Base-by-base conservation (phyloP, 2,888 invertebrate species). In the Oscheius myriophilus region DNA sequence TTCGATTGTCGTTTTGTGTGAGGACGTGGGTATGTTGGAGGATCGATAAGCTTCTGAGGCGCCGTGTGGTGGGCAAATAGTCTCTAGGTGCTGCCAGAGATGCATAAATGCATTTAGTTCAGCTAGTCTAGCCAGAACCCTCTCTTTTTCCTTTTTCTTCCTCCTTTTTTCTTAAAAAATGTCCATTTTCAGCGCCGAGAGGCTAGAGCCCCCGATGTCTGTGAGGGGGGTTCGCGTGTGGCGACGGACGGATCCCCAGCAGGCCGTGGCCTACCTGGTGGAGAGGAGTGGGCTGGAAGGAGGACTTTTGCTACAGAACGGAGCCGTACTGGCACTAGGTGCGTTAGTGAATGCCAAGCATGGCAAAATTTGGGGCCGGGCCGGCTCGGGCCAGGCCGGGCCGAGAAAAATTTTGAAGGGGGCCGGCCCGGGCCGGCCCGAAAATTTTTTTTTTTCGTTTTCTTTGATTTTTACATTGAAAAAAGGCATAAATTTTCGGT, bases 211-310 rank as follows among this genome's bases (percentile, higher is more conserved):
- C 26, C 14, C 11, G 61, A 82, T 82, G 82, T 80, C 84, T 21
- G 74, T 84, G n/a, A 79, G 84, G 62, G 82, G 82, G 52, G 73
- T 78, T 61, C 79, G 83, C 57, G 71, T 84, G 23, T 84, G 79
- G 79, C 64, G 75, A 53, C 72, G 80, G 42, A 67, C 71, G 53
- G 75, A 78, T 52, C 63, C 69, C 23, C 75, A 75, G n/a, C 78
- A 70, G 71, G 78, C 76, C 55, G 75, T 72, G 43, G 72, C 76
- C 46, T 72, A 82, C 57, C 65, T 84, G 39, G 75, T 84, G 41
- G 84, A 84, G 54, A 76, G 77, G 21, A 75, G 74, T 58, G 73
- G 73, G 45, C 55, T 70, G 25, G 77, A 79, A 12, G 78, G 76
- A 23, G 82, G 78, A 63, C 71, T 86, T 16, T 68, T 82, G 46